A percentile compares a stretch with the other conserved stretches of the same genome.
Evolutionary conservation across 1,140 invertebrate genomes (phyloP).

Genomic region (Psix sp.): DNA sequence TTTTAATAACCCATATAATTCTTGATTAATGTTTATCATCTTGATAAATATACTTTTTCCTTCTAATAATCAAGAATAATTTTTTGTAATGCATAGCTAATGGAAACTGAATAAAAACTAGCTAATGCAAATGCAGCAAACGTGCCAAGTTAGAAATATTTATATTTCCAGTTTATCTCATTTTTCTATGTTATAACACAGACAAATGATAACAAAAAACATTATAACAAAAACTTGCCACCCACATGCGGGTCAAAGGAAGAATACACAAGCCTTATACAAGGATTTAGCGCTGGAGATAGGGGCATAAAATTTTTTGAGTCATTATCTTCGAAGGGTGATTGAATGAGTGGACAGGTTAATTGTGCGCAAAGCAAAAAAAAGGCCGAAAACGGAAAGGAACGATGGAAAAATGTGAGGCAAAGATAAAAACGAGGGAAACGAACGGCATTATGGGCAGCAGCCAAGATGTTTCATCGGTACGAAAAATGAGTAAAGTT

Average conservation of each 20-base stretch:
- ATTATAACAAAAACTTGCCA: too few species aligned
- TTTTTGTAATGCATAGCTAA: too few species aligned
- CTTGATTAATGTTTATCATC: too few species aligned
- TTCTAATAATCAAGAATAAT: too few species aligned
- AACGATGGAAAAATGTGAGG: background rate
- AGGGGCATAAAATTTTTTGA: background rate
- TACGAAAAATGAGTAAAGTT: slow-evolving; percentile 57
- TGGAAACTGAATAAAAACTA: too few species aligned
- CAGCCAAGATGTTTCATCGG: slow-evolving; percentile 55
- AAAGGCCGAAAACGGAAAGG: background rate
- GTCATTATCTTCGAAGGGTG: background rate
- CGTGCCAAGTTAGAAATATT: too few species aligned
- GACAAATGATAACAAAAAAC: too few species aligned
- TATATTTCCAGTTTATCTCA: too few species aligned
- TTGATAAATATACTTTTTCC: too few species aligned
- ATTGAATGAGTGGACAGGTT: slow-evolving; percentile 26
- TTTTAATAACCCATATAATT: too few species aligned
- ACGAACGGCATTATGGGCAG: slow-evolving; percentile 37
- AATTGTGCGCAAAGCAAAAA: slow-evolving; percentile 13
- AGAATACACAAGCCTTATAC: background rate
- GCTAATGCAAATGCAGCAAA: too few species aligned
- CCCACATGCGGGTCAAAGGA: background rate
- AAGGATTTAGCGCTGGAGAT: background rate
- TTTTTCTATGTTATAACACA: too few species aligned
- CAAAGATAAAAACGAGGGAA: slow-evolving; percentile 13